Conservation (phyloP, 1,140 invertebrate species). For the Paralvinella palmiformis region DNA sequence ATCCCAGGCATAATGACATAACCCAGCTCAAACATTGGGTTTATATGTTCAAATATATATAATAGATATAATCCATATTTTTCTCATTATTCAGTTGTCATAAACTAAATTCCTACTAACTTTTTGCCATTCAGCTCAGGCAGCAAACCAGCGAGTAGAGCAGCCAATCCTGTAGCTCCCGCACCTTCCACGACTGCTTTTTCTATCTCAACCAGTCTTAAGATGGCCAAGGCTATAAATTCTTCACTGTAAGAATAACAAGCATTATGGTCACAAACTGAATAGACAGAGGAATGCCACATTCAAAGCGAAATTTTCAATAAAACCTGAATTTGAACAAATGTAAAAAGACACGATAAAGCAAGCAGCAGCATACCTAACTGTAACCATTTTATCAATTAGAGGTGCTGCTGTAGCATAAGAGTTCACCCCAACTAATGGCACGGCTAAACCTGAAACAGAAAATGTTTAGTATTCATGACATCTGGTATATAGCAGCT, state of each 20-base stretch:
- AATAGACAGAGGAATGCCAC: not conserved
- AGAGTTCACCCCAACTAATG: constrained; percentile 81
- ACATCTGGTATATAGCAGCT: too few relatives aligned
- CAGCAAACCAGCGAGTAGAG: constrained; percentile 73
- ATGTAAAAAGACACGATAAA: too few relatives aligned
- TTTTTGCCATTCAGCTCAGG: constrained; percentile 80
- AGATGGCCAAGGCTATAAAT: constrained; percentile 77
- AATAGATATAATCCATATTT: too few relatives aligned
- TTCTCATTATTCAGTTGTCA: too few relatives aligned
- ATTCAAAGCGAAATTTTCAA: not conserved
- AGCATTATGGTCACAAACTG: not conserved
- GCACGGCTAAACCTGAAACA: constrained; percentile 68
- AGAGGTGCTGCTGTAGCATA: constrained; percentile 68
- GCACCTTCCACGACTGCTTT: constrained; percentile 89
- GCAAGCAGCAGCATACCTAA: constrained; percentile 32
- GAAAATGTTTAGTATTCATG: too few relatives aligned
- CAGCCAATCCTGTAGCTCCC: constrained; percentile 79
- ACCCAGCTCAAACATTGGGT: too few relatives aligned
- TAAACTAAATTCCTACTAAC: constrained; percentile 55
- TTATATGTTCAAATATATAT: too few relatives aligned
- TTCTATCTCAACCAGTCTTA: constrained; percentile 79
- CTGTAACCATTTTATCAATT: constrained; percentile 72
- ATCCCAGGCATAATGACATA: too few relatives aligned
- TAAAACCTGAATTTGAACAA: not conserved
- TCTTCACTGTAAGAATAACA: constrained; percentile 49